Evolutionary conservation across 1,140 invertebrate genomes (phyloP).

Genomic region (Protaetia brevitarsis): DNA sequence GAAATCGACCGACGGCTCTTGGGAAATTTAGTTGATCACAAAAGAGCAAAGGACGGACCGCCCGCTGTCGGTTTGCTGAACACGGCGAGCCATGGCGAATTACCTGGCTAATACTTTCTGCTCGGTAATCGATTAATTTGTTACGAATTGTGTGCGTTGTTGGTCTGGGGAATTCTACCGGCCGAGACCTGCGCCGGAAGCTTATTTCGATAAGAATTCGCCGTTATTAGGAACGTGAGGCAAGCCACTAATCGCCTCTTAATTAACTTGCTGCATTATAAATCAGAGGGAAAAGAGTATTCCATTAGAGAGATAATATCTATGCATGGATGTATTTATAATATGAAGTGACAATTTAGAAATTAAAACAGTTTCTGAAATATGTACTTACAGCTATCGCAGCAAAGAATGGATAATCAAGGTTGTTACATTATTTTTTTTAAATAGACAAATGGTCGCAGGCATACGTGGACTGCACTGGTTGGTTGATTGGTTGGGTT

Average conservation of each 20-base stretch:
- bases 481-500: too few species aligned
- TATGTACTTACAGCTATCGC: too few species aligned
- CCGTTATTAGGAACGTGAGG: neutral
- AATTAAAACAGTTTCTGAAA: too few species aligned
- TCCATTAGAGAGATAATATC: too few species aligned
- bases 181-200: neutral
- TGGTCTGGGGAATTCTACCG: neutral
- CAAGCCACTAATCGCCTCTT: neutral
- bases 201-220: neutral
- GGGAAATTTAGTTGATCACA: slow-evolving; percentile 4
- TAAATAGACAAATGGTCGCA: too few species aligned
- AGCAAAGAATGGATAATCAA: too few species aligned
- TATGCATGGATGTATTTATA: too few species aligned
- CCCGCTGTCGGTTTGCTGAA: neutral
- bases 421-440: too few species aligned
- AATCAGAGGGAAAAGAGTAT: neutral
- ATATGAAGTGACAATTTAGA: too few species aligned
- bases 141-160: neutral
- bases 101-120: slow-evolving; percentile 13
- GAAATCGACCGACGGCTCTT: slow-evolving; percentile 3
- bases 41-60: neutral
- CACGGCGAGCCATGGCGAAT: neutral
- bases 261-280: neutral
- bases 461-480: too few species aligned
- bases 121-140: slow-evolving; percentile 13